Evolutionary conservation across 64 coral and sea anemone species (phyloP).

Genomic region (Exaiptasia diaphana): DNA sequence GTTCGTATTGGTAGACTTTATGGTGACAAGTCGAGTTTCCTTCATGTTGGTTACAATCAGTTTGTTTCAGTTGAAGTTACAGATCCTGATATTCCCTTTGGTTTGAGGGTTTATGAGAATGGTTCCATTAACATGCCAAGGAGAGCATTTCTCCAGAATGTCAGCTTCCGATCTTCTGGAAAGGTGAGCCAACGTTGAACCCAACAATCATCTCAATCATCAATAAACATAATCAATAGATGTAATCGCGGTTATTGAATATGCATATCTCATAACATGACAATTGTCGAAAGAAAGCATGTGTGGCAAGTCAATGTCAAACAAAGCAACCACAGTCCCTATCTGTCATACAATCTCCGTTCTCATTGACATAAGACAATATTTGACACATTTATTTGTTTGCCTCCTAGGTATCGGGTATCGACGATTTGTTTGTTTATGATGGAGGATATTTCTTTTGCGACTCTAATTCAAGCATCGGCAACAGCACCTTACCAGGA

Average conservation of each 20-base stretch:
- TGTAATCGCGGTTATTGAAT: no score
- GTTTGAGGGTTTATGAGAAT: constrained; percentile 79
- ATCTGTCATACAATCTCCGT: no score
- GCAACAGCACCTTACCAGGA: neutral
- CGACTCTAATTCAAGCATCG: constrained; percentile 52
- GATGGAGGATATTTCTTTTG: constrained; percentile 29
- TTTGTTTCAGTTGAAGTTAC: constrained; percentile 63
- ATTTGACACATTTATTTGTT: no score
- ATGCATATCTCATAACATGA: no score
- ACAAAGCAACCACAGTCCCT: no score
- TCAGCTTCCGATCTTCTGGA: constrained; percentile 66
- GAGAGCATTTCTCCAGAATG: constrained; percentile 68
- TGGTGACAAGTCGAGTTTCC: constrained; percentile 67
- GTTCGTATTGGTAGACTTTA: constrained; percentile 67
- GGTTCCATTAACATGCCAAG: constrained; percentile 62
- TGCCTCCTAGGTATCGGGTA: constrained; percentile 29
- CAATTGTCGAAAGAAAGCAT: no score
- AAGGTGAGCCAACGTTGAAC: no score
- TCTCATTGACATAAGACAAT: no score
- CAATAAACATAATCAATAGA: no score
- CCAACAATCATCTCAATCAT: no score
- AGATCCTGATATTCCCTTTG: constrained; percentile 87
- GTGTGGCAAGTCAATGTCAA: no score
- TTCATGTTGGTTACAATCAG: constrained; percentile 88
- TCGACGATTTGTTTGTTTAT: constrained; percentile 40